phyloP scores from a whole-genome alignment of 2,113 vertebrate species.

The Dermatemys mawii region DNA sequence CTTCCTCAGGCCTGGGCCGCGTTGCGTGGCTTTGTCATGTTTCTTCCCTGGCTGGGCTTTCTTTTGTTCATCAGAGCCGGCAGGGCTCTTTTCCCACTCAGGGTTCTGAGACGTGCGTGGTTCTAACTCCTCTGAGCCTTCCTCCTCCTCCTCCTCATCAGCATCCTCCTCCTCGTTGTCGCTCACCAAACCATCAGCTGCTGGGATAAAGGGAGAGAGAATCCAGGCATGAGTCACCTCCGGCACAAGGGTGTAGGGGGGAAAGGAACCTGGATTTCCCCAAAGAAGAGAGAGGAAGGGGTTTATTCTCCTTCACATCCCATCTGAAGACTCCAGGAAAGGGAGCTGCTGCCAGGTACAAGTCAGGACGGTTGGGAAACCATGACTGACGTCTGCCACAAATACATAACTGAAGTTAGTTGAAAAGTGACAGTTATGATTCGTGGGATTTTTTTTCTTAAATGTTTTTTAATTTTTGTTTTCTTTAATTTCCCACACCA shows the following conservation, averaged over 20 bases:
- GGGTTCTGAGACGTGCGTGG: accelerated
- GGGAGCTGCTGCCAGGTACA: background rate
- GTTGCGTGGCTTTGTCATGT: background rate
- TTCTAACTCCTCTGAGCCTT: accelerated
- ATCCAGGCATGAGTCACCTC: background rate
- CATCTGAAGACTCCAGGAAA: accelerated
- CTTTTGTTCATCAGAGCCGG: background rate
- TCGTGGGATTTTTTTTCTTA: too few species aligned
- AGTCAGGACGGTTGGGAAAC: background rate
- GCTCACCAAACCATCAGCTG: background rate
- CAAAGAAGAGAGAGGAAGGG: background rate
- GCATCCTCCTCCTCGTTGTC: background rate
- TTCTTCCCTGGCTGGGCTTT: background rate
- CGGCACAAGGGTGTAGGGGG: background rate
- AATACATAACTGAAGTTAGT: background rate
- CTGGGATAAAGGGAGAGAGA: background rate
- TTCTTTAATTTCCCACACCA: too few species aligned
- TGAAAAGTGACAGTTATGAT: too few species aligned
- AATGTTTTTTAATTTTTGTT: too few species aligned
- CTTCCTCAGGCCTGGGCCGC: accelerated
- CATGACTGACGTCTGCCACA: background rate
- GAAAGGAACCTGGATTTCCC: background rate
- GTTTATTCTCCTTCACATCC: background rate
- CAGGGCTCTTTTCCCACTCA: background rate
- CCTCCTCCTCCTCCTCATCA: accelerated